Evolutionary conservation across 1,140 invertebrate species (phyloP), one percentile per base, ranked within the genome.

Genomic region (Conus ventricosus): DNA sequence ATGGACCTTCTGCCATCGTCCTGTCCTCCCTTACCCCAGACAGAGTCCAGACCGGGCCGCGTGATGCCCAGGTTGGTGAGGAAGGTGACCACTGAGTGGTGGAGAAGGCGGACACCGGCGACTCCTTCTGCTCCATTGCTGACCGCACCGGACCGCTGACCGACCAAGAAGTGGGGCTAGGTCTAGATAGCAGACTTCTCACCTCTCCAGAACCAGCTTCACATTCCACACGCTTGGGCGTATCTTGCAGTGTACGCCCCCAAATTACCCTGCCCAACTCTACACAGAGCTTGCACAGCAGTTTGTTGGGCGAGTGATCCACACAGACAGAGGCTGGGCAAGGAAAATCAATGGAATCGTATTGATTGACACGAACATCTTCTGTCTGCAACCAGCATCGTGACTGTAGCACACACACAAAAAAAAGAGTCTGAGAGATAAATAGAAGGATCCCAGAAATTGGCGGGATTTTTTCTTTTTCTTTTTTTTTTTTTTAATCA

Each of bases 1-100:
- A 60, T 60, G 39, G 39, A 39, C 39, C 39, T 39, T 39, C 39
- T 15, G 15, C 57, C 57, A 2, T 60, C 76, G 4, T 25, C 1
- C n/a, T 75, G 13, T 6, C 71, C n/a, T 25, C 23, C 20, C 85
- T 80, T 78, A 87, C 85, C 85, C 85, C 85, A 87, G 15, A 87
- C 85, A 25, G 85, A 87, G 51, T 87, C 85, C 13, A 87, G 71
- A 11, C 85, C 85, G 5, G 25, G 17, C 54, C 75, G 23, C 39
- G 71, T 87, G 39, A 87, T 87, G n/a, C 85, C 85, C 67, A 78
- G 63, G 4, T 78, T 75, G 51, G 51, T 57, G n/a, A 87, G 51
- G 25, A 78, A 87, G 5, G 85, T 80, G 5, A 87, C 54, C 51
- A 87, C 71, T 87, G 85, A 4, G 85, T 71, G 51, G 71, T 55